Evolutionary conservation across 2,113 vertebrate species (phyloP), one percentile per base, ranked within the genome.

Genomic region (Ictalurus furcatus): DNA sequence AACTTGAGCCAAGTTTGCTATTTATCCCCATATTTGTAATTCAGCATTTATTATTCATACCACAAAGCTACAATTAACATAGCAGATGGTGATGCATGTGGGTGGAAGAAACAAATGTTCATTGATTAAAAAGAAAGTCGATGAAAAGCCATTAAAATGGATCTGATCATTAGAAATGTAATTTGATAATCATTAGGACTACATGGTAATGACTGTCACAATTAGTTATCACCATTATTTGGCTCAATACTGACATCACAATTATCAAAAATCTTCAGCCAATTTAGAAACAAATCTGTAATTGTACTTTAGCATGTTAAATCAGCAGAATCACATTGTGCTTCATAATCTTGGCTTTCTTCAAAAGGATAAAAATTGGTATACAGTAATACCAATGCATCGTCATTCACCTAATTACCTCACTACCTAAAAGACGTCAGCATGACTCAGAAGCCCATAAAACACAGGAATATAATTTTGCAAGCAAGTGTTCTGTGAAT

Each of bases 371-470:
- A n/a, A 85, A 48, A 69, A 52, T 44, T 65, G 63, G 28, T n/a
- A 67, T 67, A 28, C 37, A 67, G 61, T 52, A 40, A 67, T 52
- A 52, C 59, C 25, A 67, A 2, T 52, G 40, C 28, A 48, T 85
- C 4, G 0, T 52, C 83, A 48, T 40, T 67, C 25, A 52, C 13
- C 83, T 34, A 87, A 88, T 58, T 83, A 37, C 52, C 71, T 58
- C 48, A 82, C 48, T 44, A 9, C 6, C 30, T 25, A 71, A 82
- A 88, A 58, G n/a, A 84, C 17, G 52, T 82, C 61, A 88, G 21
- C 28, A 82, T 88, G 87, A 88, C 65, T 88, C 80, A 84, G 79
- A 67, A 87, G 63, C n/a, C 59, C 48, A 19, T 79, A 65, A 82
- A 81, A 52, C 63, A 69, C 13, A 58, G 25, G 8, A 67, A 44